Evolutionary conservation across 1,140 invertebrate genomes (phyloP), one percentile per base, ranked within the genome.

Genomic region (Sarcophaga bullata): DNA sequence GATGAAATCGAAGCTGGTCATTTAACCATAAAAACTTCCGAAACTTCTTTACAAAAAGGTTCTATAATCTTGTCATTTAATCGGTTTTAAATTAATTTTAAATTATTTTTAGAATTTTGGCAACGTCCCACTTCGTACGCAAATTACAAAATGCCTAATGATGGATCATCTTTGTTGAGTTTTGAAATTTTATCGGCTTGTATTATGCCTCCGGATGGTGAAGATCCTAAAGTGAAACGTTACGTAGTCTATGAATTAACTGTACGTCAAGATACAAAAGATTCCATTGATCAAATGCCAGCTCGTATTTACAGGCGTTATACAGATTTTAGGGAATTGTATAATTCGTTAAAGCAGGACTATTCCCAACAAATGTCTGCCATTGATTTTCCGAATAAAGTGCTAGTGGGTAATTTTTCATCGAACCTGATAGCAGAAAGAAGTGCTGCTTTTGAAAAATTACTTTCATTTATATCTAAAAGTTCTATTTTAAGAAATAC

Each of bases 321-420:
- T 85, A 95, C 95, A 8, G 94, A 96, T 85, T 96, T 96, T 90
- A 90, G 94, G 17, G 92, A 92, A 81, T 90, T 96, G 6, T 95
- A 94, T 88, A 91, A 92, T 84, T 89, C 91, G 6, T 88, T 96
- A 4, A 93, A 92, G 84, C 93, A 93, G 82, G 91, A 92, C 73
- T 92, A 92, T 90, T 93, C 94, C 7, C 73, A 90, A 15, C 86
- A 93, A 73, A 90, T 96, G 88, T 88, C 88, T 80, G 90, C 88
- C 62, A 87, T 95, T 8, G 90, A 91, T 80, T 96, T 96, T 90
- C 95, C 95, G 8, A 94, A 93, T 86, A 96, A 96, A 90, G 93
- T 93, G 82, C 86, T 96, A 10, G 90, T 95, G 75, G 95, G 95
- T 2, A 96, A 96, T 89, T 96, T 96, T 88, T 93, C 93, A 62